A percentile compares a stretch with the other conserved stretches of the same genome.
phyloP scores from a whole-genome alignment of 2,797 vertebrate genomes.

The Hemibagrus guttatus region DNA sequence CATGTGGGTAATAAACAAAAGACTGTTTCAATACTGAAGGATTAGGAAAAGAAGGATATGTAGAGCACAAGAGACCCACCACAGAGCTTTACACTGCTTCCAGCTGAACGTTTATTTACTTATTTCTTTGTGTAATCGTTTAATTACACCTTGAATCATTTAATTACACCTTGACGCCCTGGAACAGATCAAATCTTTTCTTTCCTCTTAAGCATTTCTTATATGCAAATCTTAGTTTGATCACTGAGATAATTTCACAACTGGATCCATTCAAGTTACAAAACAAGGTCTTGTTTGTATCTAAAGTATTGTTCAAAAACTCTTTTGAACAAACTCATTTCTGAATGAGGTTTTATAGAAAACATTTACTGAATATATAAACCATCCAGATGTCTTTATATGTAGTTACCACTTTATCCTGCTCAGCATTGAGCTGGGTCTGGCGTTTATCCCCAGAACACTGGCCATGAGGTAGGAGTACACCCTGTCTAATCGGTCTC shows the following conservation, averaged over 20 bases:
- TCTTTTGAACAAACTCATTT: not conserved
- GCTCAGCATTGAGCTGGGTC: not conserved
- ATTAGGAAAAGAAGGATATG: not conserved
- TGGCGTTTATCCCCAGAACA: not conserved
- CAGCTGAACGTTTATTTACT: not conserved
- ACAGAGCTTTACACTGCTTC: not conserved
- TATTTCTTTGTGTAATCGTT: not conserved
- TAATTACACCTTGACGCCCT: not conserved
- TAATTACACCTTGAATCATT: not conserved
- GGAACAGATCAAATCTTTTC: not conserved
- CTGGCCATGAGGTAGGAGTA: not conserved
- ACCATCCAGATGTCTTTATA: not conserved
- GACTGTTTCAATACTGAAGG: not conserved
- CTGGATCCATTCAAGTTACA: not conserved
- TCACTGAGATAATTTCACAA: not conserved
- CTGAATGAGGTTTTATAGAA: not conserved
- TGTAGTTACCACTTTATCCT: not conserved
- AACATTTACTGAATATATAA: not conserved
- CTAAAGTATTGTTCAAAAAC: not conserved
- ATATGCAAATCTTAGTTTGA: not conserved
- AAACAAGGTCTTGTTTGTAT: not conserved
- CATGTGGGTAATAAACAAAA: not conserved
- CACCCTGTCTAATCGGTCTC: no score
- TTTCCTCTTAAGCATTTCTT: not conserved
- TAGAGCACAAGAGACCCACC: not conserved